Percentiles rank a stretch among this genome's conserved stretches.
Evolutionary conservation across 2,888 invertebrate genomes (phyloP).

Genomic region (Macropis europaea): DNA sequence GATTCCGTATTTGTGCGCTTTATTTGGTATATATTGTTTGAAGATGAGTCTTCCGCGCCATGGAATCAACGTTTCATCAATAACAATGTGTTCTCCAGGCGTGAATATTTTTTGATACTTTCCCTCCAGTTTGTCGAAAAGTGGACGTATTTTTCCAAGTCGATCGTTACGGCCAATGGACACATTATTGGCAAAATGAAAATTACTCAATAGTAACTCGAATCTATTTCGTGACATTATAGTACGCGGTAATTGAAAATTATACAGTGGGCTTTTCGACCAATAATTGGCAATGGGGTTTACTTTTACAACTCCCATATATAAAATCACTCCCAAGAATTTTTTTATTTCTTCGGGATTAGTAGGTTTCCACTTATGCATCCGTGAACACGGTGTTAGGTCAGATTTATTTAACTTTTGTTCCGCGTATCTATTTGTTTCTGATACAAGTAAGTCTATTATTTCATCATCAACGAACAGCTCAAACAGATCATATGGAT

Average conservation of each 20-base stretch:
- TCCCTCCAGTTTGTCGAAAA: slow-evolving; percentile 25
- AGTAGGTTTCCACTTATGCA: slow-evolving; percentile 55
- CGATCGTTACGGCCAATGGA: slow-evolving; percentile 28
- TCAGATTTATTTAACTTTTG: slow-evolving; percentile 32
- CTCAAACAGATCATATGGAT: slow-evolving; percentile 39
- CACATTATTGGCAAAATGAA: slow-evolving; percentile 36
- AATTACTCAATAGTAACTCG: slow-evolving; percentile 35
- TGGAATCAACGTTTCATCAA: slow-evolving; percentile 62
- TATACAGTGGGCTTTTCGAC: slow-evolving; percentile 35
- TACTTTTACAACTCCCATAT: slow-evolving; percentile 45
- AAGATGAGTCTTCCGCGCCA: slow-evolving; percentile 62
- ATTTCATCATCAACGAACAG: slow-evolving; percentile 43
- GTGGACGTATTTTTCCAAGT: slow-evolving; percentile 40
- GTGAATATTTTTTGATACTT: slow-evolving; percentile 36
- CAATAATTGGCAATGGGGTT: slow-evolving; percentile 40
- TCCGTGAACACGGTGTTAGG: slow-evolving; percentile 24
- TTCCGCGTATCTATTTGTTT: slow-evolving; percentile 55
- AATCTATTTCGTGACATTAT: slow-evolving; percentile 45
- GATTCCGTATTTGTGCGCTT: slow-evolving; percentile 57
- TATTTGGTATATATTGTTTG: slow-evolving; percentile 60
- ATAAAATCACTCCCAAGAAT: slow-evolving; percentile 43
- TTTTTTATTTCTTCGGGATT: slow-evolving; percentile 58
- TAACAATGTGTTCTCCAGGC: slow-evolving; percentile 50
- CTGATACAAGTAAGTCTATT: slow-evolving; percentile 39
- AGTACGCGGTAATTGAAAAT: slow-evolving; percentile 22